A percentile compares a stretch with the other conserved stretches of the same genome.
Conservation (phyloP, 1,140 invertebrate genomes). For the Acromyrmex heyeri region DNA sequence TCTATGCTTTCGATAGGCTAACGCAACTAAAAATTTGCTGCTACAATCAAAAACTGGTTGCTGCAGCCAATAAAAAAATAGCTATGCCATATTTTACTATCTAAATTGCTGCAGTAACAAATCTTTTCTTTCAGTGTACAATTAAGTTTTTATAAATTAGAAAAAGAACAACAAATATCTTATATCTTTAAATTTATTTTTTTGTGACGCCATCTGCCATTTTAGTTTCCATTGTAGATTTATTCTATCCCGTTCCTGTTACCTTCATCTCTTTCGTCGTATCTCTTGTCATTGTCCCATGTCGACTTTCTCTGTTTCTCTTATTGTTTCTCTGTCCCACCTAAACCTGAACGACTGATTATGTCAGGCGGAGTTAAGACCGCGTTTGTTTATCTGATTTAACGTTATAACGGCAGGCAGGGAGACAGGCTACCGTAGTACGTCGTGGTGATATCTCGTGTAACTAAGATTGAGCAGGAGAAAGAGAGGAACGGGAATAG, state of each 20-base stretch:
- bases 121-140: too few species aligned
- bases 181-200: not conserved
- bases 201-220: not conserved
- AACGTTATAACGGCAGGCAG: slow-evolving; percentile 80
- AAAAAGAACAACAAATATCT: not conserved
- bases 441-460: slow-evolving; percentile 71
- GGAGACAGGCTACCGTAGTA: slow-evolving; percentile 77
- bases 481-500: slow-evolving; percentile 15
- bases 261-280: slow-evolving; percentile 4
- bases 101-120: too few species aligned
- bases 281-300: not conserved
- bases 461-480: slow-evolving; percentile 55
- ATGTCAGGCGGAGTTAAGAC: slow-evolving; percentile 80
- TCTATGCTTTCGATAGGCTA: too few species aligned
- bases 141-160: not conserved
- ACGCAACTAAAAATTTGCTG: too few species aligned
- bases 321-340: slow-evolving; percentile 60
- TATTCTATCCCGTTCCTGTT: not conserved
- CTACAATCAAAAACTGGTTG: too few species aligned
- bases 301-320: not conserved
- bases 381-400: slow-evolving; percentile 83
- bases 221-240: not conserved
- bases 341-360: slow-evolving; percentile 79
- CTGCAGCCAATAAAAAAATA: not conserved
- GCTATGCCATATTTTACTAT: too few species aligned